Base-by-base conservation (phyloP, 2,888 invertebrate genomes). In the Ariolimax columbianus region DNA sequence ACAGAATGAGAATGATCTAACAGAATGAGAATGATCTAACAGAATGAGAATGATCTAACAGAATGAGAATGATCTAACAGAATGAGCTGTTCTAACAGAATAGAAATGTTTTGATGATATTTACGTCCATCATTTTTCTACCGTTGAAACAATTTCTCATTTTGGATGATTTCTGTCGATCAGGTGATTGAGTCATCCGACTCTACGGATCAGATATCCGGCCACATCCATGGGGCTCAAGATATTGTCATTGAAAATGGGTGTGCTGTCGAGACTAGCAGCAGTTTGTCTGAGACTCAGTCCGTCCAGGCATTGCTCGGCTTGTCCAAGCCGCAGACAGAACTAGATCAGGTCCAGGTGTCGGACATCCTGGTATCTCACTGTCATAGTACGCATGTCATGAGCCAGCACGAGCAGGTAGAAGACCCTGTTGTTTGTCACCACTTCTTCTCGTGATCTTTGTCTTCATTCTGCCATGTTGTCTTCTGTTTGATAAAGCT, bases 281-380 rank as follows among this genome's bases (percentile, higher is more conserved):
- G 72, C 30, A 78, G 36, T 36, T 77, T 82, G 43, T 82, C 82
- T 33, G 85, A 75, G n/a, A 70, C 77, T n/a, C 85, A 85, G 30
- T 85, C 82, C 17, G 85, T 78, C 11, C 68, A 85, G 43, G 82
- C 82, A n/a, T 38, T 85, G 11, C 82, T 85, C 0, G 36, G 66
- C 0, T 68, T 85, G 51, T 63, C 85, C 14, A 73, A 70, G 19
- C 43, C 85, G 23, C 85, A 85, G n/a, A 17, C n/a, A 23, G 77
- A 80, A 0, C 51, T 33, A n/a, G 14, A 36, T n/a, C 14, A 51
- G 19, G 55, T 79, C 9, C 84, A 79, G 38, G 84, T 79, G 43
- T 83, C 83, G n/a, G 83, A 83, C 11, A 83, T 83, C 36, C 68
- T 83, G 26, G 77, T 78, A 63, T 47, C 68, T 70, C 77, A 78